These are phyloP conservation scores for rabbit (Oryctolagus cuniculus) DNA, from an alignment of 2,113 vertebrate species.

Conservation along the genomic window DNA sequence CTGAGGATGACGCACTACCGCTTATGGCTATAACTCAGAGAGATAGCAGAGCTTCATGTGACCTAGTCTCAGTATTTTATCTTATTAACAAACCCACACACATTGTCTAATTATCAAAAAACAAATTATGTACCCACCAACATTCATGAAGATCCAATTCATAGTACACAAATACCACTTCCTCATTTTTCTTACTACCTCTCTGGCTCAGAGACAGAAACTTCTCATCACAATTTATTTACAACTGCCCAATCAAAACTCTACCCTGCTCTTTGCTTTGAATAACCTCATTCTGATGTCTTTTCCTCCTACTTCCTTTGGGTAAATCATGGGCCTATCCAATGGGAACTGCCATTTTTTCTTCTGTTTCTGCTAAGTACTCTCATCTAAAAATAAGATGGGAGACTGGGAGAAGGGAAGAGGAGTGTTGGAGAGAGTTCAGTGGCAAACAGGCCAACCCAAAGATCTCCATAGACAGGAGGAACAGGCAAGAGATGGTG, in stretches of 20 bases:
- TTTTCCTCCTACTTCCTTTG: neutral
- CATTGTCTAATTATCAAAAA: neutral
- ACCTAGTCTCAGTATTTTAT: neutral
- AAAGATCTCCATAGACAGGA: neutral
- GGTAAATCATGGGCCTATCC: neutral
- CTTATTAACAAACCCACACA: neutral
- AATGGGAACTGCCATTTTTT: neutral
- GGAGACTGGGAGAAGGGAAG: neutral
- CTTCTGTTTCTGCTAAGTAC: neutral
- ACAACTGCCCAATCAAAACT: neutral
- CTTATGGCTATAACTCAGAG: neutral
- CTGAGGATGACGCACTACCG: neutral
- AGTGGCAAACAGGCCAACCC: neutral
- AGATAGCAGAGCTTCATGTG: neutral
- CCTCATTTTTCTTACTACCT: neutral
- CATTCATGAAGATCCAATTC: neutral
- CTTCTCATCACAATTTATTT: neutral
- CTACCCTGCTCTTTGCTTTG: neutral
- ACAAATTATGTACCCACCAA: conserved; percentile 13
- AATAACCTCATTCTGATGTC: neutral
- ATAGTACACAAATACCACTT: neutral
- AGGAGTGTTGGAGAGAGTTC: neutral
- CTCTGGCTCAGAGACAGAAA: neutral
- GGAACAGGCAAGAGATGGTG: neutral
- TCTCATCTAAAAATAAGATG: neutral